phyloP scores from a whole-genome alignment of 1,140 invertebrate genomes.

The Atta texana region DNA sequence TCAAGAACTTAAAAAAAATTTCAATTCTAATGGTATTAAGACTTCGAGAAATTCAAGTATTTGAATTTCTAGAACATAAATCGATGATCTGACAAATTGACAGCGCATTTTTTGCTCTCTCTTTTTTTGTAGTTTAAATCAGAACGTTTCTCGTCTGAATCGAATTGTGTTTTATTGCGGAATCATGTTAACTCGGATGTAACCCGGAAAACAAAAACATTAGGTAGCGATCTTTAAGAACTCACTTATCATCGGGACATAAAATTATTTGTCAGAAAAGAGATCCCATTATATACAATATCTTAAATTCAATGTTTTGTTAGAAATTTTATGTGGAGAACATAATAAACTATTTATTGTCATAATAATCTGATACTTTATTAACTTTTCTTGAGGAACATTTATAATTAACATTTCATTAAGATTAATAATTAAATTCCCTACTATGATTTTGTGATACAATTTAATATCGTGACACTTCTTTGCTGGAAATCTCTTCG shows the following conservation, averaged over 20 bases:
- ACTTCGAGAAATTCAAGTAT: background rate
- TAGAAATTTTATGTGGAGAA: background rate
- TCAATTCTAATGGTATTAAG: background rate
- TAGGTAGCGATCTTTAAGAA: conserved; percentile 18
- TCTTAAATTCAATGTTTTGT: background rate
- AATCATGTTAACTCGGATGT: conserved; percentile 2
- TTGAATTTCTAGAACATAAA: background rate
- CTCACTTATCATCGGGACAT: background rate
- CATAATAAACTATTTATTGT: background rate
- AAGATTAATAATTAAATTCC: background rate
- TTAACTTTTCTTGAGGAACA: background rate
- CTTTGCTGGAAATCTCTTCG: background rate
- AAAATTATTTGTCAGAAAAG: background rate
- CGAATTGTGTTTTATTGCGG: conserved; percentile 31
- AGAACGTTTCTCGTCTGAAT: conserved; percentile 73
- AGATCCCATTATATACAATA: background rate
- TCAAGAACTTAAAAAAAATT: background rate
- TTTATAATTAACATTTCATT: conserved; percentile 2
- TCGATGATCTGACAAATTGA: background rate
- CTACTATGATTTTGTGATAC: background rate
- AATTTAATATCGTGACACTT: background rate
- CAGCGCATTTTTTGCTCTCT: background rate
- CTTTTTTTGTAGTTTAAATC: background rate
- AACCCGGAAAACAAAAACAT: conserved; percentile 12
- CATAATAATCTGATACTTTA: background rate